Conservation (phyloP, 2,888 invertebrate genomes). For the Caenorhabditis auriculariae region DNA sequence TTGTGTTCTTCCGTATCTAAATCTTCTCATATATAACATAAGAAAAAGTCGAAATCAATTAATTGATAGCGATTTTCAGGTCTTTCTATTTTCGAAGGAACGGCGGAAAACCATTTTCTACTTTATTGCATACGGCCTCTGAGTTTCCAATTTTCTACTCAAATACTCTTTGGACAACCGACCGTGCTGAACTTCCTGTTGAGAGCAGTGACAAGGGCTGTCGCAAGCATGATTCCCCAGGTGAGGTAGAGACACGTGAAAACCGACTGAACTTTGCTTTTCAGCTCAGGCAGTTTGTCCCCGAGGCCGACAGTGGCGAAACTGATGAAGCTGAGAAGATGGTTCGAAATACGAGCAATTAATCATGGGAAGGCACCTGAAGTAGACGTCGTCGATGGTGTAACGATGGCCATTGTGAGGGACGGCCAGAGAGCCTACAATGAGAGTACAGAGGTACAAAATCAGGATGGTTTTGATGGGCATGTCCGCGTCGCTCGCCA, state of each 20-base stretch:
- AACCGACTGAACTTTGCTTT: slow-evolving; percentile 15
- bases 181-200: slow-evolving; percentile 30
- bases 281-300: slow-evolving; percentile 30
- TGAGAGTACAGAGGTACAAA: slow-evolving; percentile 29
- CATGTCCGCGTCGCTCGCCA: slow-evolving; percentile 30
- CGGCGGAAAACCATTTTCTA: too few relatives aligned
- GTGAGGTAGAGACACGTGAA: slow-evolving; percentile 29
- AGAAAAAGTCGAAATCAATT: too few relatives aligned
- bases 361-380: slow-evolving; percentile 35
- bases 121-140: too few relatives aligned
- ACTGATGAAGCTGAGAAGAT: slow-evolving; percentile 39
- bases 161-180: not conserved
- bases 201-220: slow-evolving; percentile 33
- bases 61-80: too few relatives aligned
- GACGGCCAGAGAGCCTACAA: slow-evolving; percentile 23
- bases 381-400: slow-evolving; percentile 35
- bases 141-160: too few relatives aligned
- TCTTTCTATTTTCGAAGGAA: too few relatives aligned
- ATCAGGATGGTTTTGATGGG: slow-evolving; percentile 24
- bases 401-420: slow-evolving; percentile 27
- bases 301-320: slow-evolving; percentile 50
- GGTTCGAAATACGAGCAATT: too few relatives aligned
- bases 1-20: too few relatives aligned
- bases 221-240: slow-evolving; percentile 44
- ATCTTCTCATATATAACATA: too few relatives aligned